phyloP scores from a whole-genome alignment of 1,140 invertebrate genomes.

The Eumaeus atala region DNA sequence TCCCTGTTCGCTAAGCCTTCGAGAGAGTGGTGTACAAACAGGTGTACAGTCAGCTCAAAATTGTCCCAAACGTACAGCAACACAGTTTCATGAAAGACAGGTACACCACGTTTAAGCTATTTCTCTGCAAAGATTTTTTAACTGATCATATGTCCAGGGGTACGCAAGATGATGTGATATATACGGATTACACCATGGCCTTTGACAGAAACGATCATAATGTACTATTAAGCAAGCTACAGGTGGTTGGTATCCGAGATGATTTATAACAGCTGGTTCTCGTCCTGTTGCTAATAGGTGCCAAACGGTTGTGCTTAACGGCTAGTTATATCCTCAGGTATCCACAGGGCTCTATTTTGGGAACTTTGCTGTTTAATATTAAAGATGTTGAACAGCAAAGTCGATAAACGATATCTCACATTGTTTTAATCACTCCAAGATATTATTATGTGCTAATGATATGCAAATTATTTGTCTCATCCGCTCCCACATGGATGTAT shows the following conservation, averaged over 20 bases:
- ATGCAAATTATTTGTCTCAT: too few relatives aligned
- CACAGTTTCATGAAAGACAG: not conserved
- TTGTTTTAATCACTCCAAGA: not conserved
- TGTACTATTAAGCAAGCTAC: not conserved
- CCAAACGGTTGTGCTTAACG: too few relatives aligned
- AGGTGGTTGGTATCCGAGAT: not conserved
- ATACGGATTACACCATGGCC: not conserved
- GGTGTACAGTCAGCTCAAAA: not conserved
- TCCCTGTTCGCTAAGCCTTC: not conserved
- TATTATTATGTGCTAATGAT: too few relatives aligned
- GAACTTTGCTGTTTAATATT: slow-evolving; percentile 6
- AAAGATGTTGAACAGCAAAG: too few relatives aligned
- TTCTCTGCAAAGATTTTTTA: not conserved
- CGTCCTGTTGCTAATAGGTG: slow-evolving; percentile 7
- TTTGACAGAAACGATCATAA: slow-evolving; percentile 4
- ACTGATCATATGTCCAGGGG: not conserved
- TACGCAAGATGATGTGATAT: not conserved
- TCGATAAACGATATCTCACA: not conserved
- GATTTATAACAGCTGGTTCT: slow-evolving; percentile 6
- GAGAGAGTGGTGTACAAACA: not conserved
- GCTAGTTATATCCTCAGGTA: slow-evolving; percentile 3
- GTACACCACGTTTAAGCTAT: not conserved
- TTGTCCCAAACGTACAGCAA: not conserved
- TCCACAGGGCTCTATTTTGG: slow-evolving; percentile 10
- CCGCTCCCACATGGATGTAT: too few relatives aligned